Percentiles rank a stretch among this genome's conserved stretches.
Evolutionary conservation across 2,888 invertebrate genomes (phyloP).

Genomic region (Embidobia sp.): DNA sequence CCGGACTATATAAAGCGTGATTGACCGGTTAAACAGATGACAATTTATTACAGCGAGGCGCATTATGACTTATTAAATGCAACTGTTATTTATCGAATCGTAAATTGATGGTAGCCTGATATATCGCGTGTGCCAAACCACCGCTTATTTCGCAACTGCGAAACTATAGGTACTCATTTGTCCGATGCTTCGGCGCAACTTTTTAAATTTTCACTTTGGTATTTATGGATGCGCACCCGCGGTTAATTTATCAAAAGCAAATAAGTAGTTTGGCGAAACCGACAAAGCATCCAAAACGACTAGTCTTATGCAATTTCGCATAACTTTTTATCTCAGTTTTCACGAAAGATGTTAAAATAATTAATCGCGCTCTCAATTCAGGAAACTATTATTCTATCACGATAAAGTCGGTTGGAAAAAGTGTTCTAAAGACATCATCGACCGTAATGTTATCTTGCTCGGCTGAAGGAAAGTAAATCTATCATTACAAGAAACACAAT

Average conservation of each 20-base stretch:
- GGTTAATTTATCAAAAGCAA: background rate
- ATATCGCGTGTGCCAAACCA: slow-evolving; percentile 8
- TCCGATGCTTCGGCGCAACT: background rate
- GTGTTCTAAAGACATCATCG: no score
- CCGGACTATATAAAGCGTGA: slow-evolving; percentile 16
- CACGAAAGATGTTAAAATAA: no score
- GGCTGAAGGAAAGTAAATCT: slow-evolving; percentile 37
- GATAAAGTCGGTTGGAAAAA: no score
- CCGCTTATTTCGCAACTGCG: background rate
- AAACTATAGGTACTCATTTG: slow-evolving; percentile 19
- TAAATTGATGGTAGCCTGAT: slow-evolving; percentile 13
- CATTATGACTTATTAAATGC: slow-evolving; percentile 27
- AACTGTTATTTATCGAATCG: slow-evolving; percentile 17
- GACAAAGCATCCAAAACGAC: no score
- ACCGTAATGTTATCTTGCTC: no score
- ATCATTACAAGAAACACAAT: slow-evolving; percentile 46
- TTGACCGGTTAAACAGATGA: slow-evolving; percentile 19
- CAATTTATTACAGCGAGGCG: slow-evolving; percentile 19
- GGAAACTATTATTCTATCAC: no score
- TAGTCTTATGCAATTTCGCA: no score
- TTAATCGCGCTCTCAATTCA: no score
- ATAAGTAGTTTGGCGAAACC: no score
- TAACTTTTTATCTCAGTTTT: no score
- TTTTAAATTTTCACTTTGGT: background rate
- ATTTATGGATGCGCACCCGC: background rate